Percentiles rank a stretch among this genome's conserved stretches.
phyloP scores from a whole-genome alignment of 2,113 vertebrate species.

The Ictidomys tridecemlineatus region DNA sequence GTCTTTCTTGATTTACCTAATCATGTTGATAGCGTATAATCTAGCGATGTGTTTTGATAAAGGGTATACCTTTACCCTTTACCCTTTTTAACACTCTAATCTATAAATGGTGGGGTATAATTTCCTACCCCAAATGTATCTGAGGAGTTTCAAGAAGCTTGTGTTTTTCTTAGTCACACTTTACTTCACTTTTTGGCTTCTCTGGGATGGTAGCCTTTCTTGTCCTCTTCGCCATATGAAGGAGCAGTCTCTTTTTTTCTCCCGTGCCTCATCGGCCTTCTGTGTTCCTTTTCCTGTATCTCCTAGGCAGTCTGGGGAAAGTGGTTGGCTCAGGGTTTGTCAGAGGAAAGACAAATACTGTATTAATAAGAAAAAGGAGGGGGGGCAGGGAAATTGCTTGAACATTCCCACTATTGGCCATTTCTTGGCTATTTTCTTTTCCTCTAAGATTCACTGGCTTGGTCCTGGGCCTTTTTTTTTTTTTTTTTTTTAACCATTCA shows the following conservation, averaged over 20 bases:
- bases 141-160: slow-evolving; percentile 17
- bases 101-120: neutral
- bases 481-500: neutral
- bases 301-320: no score
- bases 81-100: neutral
- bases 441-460: neutral
- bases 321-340: no score
- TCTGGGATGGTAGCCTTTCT: neutral
- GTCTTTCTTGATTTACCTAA: neutral
- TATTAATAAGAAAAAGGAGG: no score
- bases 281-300: no score
- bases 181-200: slow-evolving; percentile 41
- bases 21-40: neutral
- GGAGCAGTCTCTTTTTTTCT: no score
- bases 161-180: neutral
- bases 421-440: neutral
- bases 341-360: no score
- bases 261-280: no score
- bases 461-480: neutral
- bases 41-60: neutral
- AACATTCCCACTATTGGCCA: neutral
- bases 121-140: neutral
- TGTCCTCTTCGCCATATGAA: no score
- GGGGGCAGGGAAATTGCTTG: neutral
- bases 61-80: neutral